Evolutionary conservation across 2,113 vertebrate species (phyloP), one percentile per base, ranked within the genome.

Genomic region (Mirza zaza): DNA sequence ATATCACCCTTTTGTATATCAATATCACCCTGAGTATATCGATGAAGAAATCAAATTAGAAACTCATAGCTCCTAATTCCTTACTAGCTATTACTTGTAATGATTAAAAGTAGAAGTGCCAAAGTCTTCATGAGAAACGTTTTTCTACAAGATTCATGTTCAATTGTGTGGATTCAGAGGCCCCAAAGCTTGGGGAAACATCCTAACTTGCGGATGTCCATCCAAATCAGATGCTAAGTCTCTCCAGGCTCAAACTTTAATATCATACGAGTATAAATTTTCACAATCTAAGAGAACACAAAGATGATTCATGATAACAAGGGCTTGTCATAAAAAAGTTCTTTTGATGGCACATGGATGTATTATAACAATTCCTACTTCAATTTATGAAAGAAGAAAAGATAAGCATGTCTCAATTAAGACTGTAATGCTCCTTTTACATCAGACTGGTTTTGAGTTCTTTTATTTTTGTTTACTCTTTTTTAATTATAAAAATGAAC

Each of bases 1-100:
- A 45, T 45, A 45, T 45, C 45, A 45, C 45, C 45, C 45, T 45
- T 45, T 45, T 45, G 45, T 45, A 45, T 45, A 45, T 45, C 45
- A 45, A 45, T 45, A 45, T 45, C n/a, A 45, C 45, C 8, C 45
- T 45, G 8, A 45, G 45, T 61, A 39, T 48, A 85, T 77, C n/a
- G 68, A 95, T 73, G 71, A 68, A 83, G n/a, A 93, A 93, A 80
- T 83, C 18, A 95, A 82, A 39, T 90, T 48, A 95, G 88, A 94
- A 84, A 90, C 10, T 18, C n/a, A 63, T 8, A 29, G 18, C 71
- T 96, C 36, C 34, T 52, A 86, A 80, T 87, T 93, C n/a, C 79
- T 18, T 86, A 52, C 39, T 42, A 80, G 21, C 10, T 59, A 77
- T 67, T 63, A 59, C 21, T 93, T 45, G 6, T 61, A 89, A 55